A percentile compares a stretch with the other conserved stretches of the same genome.
Evolutionary conservation across 2,113 vertebrate genomes (phyloP).

Genomic region (Macrotus californicus): DNA sequence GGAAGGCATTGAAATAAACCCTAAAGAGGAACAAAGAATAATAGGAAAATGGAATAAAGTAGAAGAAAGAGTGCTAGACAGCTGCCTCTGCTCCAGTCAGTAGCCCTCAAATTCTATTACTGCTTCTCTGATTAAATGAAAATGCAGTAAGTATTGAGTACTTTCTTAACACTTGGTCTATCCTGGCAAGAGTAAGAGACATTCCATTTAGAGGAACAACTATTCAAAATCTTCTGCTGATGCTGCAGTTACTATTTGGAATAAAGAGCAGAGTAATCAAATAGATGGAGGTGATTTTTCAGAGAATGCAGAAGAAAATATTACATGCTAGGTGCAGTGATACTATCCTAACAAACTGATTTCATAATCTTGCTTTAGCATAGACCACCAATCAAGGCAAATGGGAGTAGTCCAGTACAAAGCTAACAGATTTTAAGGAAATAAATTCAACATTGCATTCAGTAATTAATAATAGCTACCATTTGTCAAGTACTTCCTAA

Average conservation of each 20-base stretch:
- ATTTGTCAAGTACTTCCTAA: slow-evolving; percentile 10
- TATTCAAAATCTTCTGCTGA: slow-evolving; percentile 41
- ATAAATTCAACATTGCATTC: neutral
- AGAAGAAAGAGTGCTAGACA: neutral
- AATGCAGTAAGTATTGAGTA: slow-evolving; percentile 31
- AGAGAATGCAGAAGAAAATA: slow-evolving; percentile 25
- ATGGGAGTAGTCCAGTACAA: neutral
- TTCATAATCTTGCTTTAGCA: neutral
- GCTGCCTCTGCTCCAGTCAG: neutral
- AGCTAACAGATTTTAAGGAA: neutral
- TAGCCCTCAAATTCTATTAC: neutral
- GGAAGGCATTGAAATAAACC: neutral
- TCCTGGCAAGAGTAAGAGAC: slow-evolving; percentile 54
- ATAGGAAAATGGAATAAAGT: neutral
- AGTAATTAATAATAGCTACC: neutral
- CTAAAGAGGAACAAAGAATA: neutral
- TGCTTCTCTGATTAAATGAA: slow-evolving; percentile 53
- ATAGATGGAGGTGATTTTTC: slow-evolving; percentile 44
- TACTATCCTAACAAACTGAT: neutral
- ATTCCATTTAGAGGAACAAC: slow-evolving; percentile 48
- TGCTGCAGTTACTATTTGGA: slow-evolving; percentile 35
- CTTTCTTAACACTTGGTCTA: slow-evolving; percentile 54
- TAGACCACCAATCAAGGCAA: neutral
- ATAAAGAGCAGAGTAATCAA: slow-evolving; percentile 56
- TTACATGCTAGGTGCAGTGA: neutral